These are phyloP conservation scores for Hydrolagus affinis DNA, from an alignment of 2,113 vertebrate genomes.

Conservation along the genomic window DNA sequence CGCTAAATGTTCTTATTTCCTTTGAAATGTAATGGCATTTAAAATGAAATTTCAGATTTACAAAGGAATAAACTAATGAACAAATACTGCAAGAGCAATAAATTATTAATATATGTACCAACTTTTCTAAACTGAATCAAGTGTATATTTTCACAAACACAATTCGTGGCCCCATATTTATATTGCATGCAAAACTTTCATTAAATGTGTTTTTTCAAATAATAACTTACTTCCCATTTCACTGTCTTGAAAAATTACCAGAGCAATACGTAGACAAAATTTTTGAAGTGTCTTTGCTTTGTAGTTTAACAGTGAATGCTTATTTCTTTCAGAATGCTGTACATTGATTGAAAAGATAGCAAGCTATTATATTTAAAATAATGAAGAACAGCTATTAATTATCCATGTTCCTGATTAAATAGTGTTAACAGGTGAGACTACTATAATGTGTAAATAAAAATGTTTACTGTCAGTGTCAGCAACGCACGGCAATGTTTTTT, in stretches of 20 bases:
- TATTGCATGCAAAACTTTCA: background rate
- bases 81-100: no score
- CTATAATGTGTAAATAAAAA: background rate
- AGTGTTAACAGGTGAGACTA: background rate
- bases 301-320: background rate
- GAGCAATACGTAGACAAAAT: background rate
- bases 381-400: background rate
- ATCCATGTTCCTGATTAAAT: background rate
- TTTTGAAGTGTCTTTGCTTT: background rate
- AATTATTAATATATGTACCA: background rate
- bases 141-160: background rate
- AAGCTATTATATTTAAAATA: background rate
- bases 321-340: background rate
- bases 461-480: background rate
- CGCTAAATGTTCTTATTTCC: background rate
- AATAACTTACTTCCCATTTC: background rate
- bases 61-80: background rate
- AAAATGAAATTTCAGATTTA: conserved; percentile 4
- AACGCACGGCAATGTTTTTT: no score
- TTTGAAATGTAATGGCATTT: background rate
- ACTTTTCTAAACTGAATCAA: background rate
- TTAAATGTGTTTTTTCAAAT: background rate
- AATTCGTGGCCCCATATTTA: background rate
- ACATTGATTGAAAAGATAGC: conserved; percentile 5
- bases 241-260: background rate